A percentile compares a stretch with the other conserved stretches of the same genome.
Evolutionary conservation across 2,797 vertebrate genomes (phyloP).

Genomic region (Trachops cirrhosus): DNA sequence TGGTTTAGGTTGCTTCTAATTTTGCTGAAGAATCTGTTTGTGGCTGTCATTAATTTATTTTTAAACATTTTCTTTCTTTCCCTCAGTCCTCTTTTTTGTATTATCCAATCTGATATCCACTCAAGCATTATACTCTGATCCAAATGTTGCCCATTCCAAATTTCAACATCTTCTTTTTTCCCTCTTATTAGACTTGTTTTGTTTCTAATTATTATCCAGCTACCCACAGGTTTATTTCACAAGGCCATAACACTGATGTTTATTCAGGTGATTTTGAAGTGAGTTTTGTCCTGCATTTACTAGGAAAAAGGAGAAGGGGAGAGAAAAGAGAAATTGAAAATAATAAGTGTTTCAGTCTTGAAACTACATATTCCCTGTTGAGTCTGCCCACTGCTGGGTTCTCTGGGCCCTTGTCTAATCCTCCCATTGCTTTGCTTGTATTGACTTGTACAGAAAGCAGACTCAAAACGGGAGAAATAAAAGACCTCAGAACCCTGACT

Average conservation of each 20-base stretch:
- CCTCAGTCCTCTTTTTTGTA: constrained; percentile 24
- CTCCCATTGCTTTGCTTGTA: background rate
- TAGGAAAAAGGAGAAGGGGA: background rate
- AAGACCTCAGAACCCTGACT: background rate
- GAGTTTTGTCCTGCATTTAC: constrained; percentile 14
- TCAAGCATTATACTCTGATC: constrained; percentile 13
- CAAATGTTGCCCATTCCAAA: constrained; percentile 34
- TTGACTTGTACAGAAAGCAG: background rate
- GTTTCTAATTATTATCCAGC: constrained; percentile 40
- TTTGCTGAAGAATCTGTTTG: constrained; percentile 55
- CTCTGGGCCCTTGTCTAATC: background rate
- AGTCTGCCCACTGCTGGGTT: background rate
- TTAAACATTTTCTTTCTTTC: constrained; percentile 58
- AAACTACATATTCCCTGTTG: background rate
- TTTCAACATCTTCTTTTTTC: background rate
- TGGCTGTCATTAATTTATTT: constrained; percentile 65
- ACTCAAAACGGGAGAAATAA: background rate
- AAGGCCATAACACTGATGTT: background rate
- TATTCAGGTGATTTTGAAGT: constrained; percentile 52
- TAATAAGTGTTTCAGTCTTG: constrained; percentile 18
- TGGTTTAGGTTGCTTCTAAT: constrained; percentile 61
- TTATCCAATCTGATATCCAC: constrained; percentile 49
- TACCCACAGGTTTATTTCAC: constrained; percentile 28
- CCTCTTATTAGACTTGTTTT: constrained; percentile 25
- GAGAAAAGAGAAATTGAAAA: constrained; percentile 33